Conservation (phyloP, 2,888 invertebrate genomes). For the Arge pagana region DNA sequence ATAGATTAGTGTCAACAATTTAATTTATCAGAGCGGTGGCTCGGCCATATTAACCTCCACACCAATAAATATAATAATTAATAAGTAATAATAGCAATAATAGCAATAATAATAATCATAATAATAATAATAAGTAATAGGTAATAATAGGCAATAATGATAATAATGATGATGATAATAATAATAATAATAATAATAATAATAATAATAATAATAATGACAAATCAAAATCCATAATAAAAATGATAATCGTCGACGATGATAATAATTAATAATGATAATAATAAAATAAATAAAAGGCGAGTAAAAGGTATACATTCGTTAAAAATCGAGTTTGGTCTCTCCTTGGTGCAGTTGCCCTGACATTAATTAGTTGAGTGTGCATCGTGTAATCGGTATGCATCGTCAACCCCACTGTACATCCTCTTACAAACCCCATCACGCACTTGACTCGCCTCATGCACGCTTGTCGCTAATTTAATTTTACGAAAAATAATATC, state of each 20-base stretch:
- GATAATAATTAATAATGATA: constrained; percentile 29
- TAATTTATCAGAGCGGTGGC: constrained; percentile 36
- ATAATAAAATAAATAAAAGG: constrained; percentile 46
- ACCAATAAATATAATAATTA: constrained; percentile 48
- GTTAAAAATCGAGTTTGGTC: constrained; percentile 52
- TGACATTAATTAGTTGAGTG: constrained; percentile 33
- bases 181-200: constrained; percentile 30
- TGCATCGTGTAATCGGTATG: too few relatives aligned
- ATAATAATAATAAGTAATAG: constrained; percentile 30
- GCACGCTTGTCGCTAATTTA: too few relatives aligned
- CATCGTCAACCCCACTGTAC: too few relatives aligned
- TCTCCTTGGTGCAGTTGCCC: constrained; percentile 53
- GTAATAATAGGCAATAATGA: constrained; percentile 33
- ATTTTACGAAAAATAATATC: too few relatives aligned
- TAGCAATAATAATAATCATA: constrained; percentile 23
- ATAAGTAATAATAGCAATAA: constrained; percentile 31
- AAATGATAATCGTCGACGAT: constrained; percentile 41
- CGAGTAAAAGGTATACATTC: constrained; percentile 40
- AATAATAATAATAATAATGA: constrained; percentile 38
- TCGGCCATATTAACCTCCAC: constrained; percentile 41
- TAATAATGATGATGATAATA: constrained; percentile 27
- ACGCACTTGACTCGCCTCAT: too few relatives aligned
- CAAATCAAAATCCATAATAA: constrained; percentile 44
- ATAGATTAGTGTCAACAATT: constrained; percentile 38
- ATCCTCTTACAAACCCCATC: too few relatives aligned